A percentile compares a stretch with the other conserved stretches of the same genome.
phyloP scores from a whole-genome alignment of 2,113 vertebrate genomes.

The Sceloporus tristichus region DNA sequence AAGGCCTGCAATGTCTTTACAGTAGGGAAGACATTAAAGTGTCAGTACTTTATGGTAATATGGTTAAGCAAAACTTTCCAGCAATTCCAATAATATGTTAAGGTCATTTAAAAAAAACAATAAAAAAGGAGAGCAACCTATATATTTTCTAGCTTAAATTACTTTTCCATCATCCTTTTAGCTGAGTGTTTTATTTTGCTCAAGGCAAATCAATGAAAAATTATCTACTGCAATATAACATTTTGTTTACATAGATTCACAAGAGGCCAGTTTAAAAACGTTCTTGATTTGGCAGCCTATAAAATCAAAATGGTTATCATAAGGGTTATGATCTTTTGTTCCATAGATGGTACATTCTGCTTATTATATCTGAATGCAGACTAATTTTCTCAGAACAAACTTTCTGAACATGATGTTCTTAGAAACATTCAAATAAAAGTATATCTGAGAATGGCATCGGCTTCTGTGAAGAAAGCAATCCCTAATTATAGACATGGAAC shows the following conservation, averaged over 20 bases:
- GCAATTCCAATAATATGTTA: constrained; percentile 56
- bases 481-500: constrained; percentile 57
- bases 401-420: constrained; percentile 45
- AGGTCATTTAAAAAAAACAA: constrained; percentile 39
- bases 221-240: constrained; percentile 65
- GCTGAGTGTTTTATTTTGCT: constrained; percentile 68
- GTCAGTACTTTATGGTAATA: constrained; percentile 36
- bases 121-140: background rate
- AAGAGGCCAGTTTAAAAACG: constrained; percentile 59
- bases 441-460: constrained; percentile 45
- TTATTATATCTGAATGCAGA: constrained; percentile 59
- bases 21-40: background rate
- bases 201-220: constrained; percentile 71
- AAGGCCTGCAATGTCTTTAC: background rate
- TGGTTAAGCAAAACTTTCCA: constrained; percentile 55
- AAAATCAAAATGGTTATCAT: constrained; percentile 62
- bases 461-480: constrained; percentile 35
- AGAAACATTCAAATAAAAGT: constrained; percentile 31
- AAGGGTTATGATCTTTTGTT: constrained; percentile 60
- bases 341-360: constrained; percentile 20
- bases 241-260: constrained; percentile 58
- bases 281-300: constrained; percentile 62
- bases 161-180: constrained; percentile 65
- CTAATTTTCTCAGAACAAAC: constrained; percentile 56
- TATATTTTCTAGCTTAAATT: constrained; percentile 58